Evolutionary conservation across 2,113 vertebrate genomes (phyloP), one percentile per base, ranked within the genome.

Genomic region (Anas platyrhynchos): DNA sequence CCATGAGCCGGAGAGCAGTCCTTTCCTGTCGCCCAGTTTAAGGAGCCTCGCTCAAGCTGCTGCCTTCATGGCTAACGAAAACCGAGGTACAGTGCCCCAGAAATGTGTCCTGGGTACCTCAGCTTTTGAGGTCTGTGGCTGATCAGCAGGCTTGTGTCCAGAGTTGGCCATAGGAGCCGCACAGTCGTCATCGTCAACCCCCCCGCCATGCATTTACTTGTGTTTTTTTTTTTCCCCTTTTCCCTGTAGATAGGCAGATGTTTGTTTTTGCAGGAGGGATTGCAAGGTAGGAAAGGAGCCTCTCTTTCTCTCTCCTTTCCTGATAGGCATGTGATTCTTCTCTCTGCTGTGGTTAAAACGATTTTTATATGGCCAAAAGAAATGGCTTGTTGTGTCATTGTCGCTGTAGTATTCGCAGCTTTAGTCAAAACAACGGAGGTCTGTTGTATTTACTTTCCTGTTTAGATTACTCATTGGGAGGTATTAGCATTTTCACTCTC

Each of bases 371-470:
- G 8, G 41, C 63, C 27, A 76, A 67, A 80, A 91, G 36, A 78
- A 63, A 4, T 55, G 71, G 29, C 59, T 84, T 82, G 36, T 86
- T 75, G 54, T 83, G 87, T 82, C 54, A 88, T 91, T 94, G 52
- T 94, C 77, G 36, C 41, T 38, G 67, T 71, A 88, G 66, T 72
- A 15, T 86, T 81, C 74, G 31, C 86, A 23, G 17, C 88, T 67
- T 61, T 22, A 89, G 72, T 63, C 36, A 7, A 84, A 91, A 78
- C 91, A 90, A 32, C 58, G 20, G 66, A 15, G 62, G 59, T 72
- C 84, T 91, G 67, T 90, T 88, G 66, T 96, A 94, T 95, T 97
- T 94, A 96, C 93, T 95, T 95, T 97, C 54, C 71, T 89, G 66
- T 93, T 96, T 84, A 80, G 65, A 81, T 94, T 82, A 36, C 93